phyloP scores from a whole-genome alignment of 2,113 vertebrate species.

The Nanorana parkeri region DNA sequence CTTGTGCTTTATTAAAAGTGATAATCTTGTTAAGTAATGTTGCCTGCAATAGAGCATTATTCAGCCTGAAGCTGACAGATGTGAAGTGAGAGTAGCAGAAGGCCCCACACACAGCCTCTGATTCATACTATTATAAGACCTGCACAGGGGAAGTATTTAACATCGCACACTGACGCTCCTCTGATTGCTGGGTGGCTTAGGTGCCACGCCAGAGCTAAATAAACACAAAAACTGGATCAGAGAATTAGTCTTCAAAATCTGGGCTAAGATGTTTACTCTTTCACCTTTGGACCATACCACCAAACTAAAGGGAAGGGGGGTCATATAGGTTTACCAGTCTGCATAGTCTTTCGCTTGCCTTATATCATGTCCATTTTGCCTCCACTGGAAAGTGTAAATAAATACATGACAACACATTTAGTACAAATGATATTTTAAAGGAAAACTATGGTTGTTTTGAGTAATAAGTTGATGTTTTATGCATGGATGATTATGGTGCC shows the following conservation, averaged over 20 bases:
- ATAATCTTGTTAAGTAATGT: constrained; percentile 37
- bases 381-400: too few relatives aligned
- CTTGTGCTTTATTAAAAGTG: constrained; percentile 1
- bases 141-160: constrained; percentile 10
- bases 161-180: not conserved
- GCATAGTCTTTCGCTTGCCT: too few relatives aligned
- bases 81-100: constrained; percentile 7
- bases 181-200: constrained; percentile 4
- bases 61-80: constrained; percentile 28
- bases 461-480: too few relatives aligned
- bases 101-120: constrained; percentile 36
- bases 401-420: too few relatives aligned
- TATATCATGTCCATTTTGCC: too few relatives aligned
- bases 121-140: constrained; percentile 4
- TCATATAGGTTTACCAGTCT: too few relatives aligned
- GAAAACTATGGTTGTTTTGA: too few relatives aligned
- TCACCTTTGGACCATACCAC: not conserved
- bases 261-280: not conserved
- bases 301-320: not conserved
- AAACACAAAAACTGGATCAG: not conserved
- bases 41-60: constrained; percentile 9
- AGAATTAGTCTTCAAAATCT: not conserved
- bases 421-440: too few relatives aligned
- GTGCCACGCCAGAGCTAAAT: not conserved
- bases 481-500: too few relatives aligned